Evolutionary conservation across 1,140 invertebrate species (phyloP), one percentile per base, ranked within the genome.

Genomic region (Heterodera schachtii): DNA sequence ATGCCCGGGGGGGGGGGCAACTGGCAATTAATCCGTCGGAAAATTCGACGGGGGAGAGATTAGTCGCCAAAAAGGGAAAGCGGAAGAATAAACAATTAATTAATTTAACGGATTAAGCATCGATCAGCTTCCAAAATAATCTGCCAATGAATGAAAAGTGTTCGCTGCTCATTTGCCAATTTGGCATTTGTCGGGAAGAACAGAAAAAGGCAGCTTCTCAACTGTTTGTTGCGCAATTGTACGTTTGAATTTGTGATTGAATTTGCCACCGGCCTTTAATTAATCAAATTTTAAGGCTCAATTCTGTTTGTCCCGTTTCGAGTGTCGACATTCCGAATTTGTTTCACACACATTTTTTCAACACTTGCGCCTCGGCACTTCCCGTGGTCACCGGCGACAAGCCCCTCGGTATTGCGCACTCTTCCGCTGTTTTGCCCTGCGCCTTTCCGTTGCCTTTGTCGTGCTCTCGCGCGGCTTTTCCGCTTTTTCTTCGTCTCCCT

Each of bases 391-490:
- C 31, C 31, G 0, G 31, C 31, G 31, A 31, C 31, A 31, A 31
- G 31, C 31, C 1, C 31, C 31, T 31, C 31, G 31, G 31, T 31
- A 31, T 31, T 31, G 31, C 66, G 57, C 47, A 76, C 46, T 57
- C 47, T 41, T 52, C 66, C 75, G 64, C 74, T 57, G 49, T 19
- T 57, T 52, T 4, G 31, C 19, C 73, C 75, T 76, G 31, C 31
- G 31, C 31, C 31, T 31, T 31, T 31, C 31, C 31, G 31, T 31
- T 31, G 1, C 31, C 31, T 31, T 31, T 31, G 31, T 31, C 31
- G 31, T 31, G 31, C 31, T 31, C 31, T 31, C 31, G 0, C 31
- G 0, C 31, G 31, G 31, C 31, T 31, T 31, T 31, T 31, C 31
- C 31, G 31, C 31, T 31, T 31, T 31, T 31, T 31, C 31, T 31